A percentile compares a stretch with the other conserved stretches of the same genome.
Conservation (phyloP, 2,888 invertebrate genomes). For the Graphium colonna region DNA sequence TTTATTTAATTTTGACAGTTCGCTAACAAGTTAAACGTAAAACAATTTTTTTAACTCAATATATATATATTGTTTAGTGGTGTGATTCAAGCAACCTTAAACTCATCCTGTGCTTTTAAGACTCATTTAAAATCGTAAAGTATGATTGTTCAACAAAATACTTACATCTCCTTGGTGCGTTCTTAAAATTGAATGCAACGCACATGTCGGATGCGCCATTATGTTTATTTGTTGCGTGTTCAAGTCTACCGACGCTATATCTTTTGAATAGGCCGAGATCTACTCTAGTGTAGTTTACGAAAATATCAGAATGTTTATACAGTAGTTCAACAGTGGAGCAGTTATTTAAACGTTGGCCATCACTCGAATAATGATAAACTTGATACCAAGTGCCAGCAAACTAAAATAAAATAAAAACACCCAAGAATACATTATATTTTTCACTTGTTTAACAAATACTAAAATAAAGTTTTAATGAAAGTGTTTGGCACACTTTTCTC, state of each 20-base stretch:
- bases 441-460: no score
- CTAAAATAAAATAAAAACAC: conserved; percentile 44
- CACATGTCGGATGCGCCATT: conserved; percentile 46
- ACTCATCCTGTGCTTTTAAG: no score
- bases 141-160: conserved; percentile 17
- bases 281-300: conserved; percentile 57
- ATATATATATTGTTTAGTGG: no score
- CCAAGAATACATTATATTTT: no score
- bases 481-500: no score
- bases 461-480: no score
- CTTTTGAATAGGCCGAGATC: conserved; percentile 58
- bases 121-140: no score
- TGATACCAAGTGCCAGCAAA: conserved; percentile 66
- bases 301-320: conserved; percentile 46
- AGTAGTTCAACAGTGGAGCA: conserved; percentile 53
- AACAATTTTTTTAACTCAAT: no score
- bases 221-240: conserved; percentile 33
- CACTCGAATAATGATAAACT: conserved; percentile 57
- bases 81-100: no score
- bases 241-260: conserved; percentile 46
- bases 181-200: conserved; percentile 46
- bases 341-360: conserved; percentile 50
- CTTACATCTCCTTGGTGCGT: conserved; percentile 62
- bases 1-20: no score
- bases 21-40: no score